Conservation (phyloP, 2,888 invertebrate genomes). For the Amphipyra berbera region DNA sequence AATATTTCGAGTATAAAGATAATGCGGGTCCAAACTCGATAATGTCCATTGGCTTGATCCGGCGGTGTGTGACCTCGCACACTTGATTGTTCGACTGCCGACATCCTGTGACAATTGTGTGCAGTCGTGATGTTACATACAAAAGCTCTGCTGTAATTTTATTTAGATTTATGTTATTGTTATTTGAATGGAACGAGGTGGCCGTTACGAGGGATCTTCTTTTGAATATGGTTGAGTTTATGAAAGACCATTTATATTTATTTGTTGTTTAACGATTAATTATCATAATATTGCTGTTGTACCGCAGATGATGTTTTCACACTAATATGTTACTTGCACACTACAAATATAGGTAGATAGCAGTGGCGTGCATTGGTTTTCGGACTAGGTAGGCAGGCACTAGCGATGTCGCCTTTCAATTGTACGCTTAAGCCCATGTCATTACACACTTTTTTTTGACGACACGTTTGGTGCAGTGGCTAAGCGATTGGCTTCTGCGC, state of each 20-base stretch:
- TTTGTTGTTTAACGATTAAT: neutral
- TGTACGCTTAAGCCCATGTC: no score
- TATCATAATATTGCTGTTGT: neutral
- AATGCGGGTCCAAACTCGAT: constrained; percentile 30
- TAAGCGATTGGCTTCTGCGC: no score
- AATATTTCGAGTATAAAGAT: constrained; percentile 10
- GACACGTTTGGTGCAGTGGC: no score
- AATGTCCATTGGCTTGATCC: neutral
- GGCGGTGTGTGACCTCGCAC: constrained; percentile 41
- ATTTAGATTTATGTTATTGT: constrained; percentile 43
- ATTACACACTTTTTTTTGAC: no score
- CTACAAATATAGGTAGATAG: no score
- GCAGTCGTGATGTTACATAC: constrained; percentile 46
- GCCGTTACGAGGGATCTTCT: constrained; percentile 5
- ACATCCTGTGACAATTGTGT: constrained; percentile 53
- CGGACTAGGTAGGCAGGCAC: no score
- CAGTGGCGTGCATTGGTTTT: no score
- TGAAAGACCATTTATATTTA: neutral
- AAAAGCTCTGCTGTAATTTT: constrained; percentile 41
- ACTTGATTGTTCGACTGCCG: constrained; percentile 46
- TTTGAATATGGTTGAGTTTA: neutral
- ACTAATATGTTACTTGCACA: neutral
- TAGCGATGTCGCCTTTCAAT: no score
- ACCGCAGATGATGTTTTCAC: neutral
- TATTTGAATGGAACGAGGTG: neutral